A percentile compares a stretch with the other conserved stretches of the same genome.
These are phyloP conservation scores for Chamaetylas fuelleborni DNA, from an alignment of 2,113 vertebrate genomes.

Conservation along the genomic window DNA sequence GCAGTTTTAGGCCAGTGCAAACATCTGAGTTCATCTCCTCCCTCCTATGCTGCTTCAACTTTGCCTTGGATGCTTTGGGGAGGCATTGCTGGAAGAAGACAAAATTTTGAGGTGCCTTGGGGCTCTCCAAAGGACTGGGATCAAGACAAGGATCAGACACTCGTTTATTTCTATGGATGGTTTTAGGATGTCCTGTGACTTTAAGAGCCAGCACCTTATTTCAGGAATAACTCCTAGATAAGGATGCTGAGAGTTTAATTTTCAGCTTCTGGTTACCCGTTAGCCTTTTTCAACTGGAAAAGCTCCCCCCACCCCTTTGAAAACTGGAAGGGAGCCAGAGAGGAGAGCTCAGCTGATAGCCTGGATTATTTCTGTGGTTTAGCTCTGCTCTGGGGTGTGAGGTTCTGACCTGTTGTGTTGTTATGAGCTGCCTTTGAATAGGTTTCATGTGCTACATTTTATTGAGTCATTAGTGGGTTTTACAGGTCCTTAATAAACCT, in stretches of 20 bases:
- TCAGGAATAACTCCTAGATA: background rate
- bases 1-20: background rate
- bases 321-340: background rate
- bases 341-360: background rate
- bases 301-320: accelerated
- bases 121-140: background rate
- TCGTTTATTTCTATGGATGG: background rate
- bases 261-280: background rate
- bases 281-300: background rate
- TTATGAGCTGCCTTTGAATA: background rate
- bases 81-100: background rate
- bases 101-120: background rate
- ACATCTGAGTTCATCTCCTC: background rate
- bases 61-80: background rate
- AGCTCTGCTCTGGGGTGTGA: background rate
- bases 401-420: background rate
- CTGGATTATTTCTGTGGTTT: background rate
- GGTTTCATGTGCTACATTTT: slow-evolving; percentile 4
- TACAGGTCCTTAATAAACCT: slow-evolving; percentile 7
- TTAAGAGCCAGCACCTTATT: background rate
- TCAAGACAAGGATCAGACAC: background rate
- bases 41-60: background rate
- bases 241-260: background rate
- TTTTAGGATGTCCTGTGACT: background rate
- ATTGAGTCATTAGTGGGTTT: slow-evolving; percentile 7